phyloP scores from a whole-genome alignment of 2,113 vertebrate genomes.

The Melozone crissalis region DNA sequence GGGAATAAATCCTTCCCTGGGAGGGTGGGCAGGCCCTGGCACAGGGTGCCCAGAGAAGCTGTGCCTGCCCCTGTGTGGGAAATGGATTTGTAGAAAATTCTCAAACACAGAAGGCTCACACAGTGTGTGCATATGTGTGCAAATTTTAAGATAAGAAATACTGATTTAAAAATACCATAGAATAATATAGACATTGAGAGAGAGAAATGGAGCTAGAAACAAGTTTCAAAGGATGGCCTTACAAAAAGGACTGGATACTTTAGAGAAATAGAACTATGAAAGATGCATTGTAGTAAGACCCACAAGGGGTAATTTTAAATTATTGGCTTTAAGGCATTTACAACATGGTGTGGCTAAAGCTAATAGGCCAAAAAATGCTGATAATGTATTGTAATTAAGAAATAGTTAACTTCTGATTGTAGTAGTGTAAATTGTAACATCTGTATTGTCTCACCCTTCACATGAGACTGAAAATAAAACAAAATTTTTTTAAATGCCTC shows the following conservation, averaged over 20 bases:
- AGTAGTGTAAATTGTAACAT: background rate
- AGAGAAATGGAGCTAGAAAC: background rate
- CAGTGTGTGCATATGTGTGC: background rate
- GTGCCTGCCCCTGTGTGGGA: background rate
- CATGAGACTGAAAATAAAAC: background rate
- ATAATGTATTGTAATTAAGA: background rate
- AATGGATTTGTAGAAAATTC: background rate
- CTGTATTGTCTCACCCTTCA: background rate
- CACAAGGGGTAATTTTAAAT: background rate
- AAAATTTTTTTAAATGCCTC: background rate
- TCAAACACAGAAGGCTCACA: background rate
- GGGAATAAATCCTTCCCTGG: accelerated
- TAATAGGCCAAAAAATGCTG: background rate
- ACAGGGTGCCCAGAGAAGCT: background rate
- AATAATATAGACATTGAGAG: background rate
- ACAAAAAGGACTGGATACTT: background rate
- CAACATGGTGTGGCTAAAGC: background rate
- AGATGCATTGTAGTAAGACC: background rate
- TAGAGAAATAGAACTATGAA: background rate
- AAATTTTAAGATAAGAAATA: background rate
- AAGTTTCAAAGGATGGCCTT: background rate
- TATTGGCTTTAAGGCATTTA: background rate
- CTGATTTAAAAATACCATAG: background rate
- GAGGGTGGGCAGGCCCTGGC: background rate
- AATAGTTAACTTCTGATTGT: background rate